Evolutionary conservation across 2,797 vertebrate genomes (phyloP).

Genomic region (Coregonus sp.): DNA sequence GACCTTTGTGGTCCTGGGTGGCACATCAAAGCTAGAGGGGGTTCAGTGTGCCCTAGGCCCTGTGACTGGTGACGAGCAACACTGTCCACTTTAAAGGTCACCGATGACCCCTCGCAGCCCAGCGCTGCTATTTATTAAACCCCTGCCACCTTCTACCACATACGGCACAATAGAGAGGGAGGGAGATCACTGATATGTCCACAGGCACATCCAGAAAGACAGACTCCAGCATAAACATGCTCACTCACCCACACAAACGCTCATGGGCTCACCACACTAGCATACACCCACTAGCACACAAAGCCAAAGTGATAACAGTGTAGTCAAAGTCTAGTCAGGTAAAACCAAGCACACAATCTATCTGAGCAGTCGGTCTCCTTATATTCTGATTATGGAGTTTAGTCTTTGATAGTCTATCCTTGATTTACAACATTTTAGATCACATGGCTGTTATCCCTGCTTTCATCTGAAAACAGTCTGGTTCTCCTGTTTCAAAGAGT

Average conservation of each 20-base stretch:
- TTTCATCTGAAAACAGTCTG: slow-evolving; percentile 9
- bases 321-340: no score
- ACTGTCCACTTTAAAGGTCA: slow-evolving; percentile 67
- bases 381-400: no score
- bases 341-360: no score
- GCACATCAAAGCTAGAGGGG: slow-evolving; percentile 47
- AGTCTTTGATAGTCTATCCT: no score
- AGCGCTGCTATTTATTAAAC: slow-evolving; percentile 65
- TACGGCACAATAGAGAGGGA: slow-evolving; percentile 44
- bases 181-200: slow-evolving; percentile 37
- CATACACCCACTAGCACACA: not conserved
- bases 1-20: slow-evolving; percentile 42
- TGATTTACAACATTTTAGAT: no score
- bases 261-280: slow-evolving; percentile 1
- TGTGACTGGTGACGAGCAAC: slow-evolving; percentile 50
- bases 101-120: slow-evolving; percentile 49
- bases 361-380: no score
- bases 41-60: slow-evolving; percentile 40
- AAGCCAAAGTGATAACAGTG: not conserved
- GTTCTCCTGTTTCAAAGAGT: slow-evolving; percentile 66
- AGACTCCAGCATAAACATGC: not conserved
- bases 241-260: not conserved
- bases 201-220: slow-evolving; percentile 25
- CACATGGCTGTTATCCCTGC: no score
- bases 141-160: slow-evolving; percentile 47